Evolutionary conservation across 2,113 vertebrate species (phyloP).

Genomic region (Eubucco bourcierii): DNA sequence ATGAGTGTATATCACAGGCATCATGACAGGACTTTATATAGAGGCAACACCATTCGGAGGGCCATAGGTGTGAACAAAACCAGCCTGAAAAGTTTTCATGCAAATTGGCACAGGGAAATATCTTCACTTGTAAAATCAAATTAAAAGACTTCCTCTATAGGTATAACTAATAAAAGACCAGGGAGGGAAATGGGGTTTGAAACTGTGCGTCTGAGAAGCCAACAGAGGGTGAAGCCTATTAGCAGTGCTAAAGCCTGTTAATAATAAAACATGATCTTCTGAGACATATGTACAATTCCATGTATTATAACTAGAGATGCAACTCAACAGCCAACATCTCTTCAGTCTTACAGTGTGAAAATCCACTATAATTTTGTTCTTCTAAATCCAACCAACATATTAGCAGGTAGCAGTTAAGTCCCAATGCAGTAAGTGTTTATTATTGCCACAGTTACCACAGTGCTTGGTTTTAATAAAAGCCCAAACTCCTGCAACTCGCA

Average conservation of each 20-base stretch:
- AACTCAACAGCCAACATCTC: slow-evolving; percentile 57
- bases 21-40: background rate
- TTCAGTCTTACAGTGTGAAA: slow-evolving; percentile 51
- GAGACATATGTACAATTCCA: slow-evolving; percentile 38
- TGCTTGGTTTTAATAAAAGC: background rate
- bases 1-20: background rate
- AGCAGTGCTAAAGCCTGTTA: background rate
- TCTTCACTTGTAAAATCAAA: background rate
- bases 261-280: slow-evolving; percentile 54
- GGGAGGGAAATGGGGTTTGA: background rate
- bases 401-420: slow-evolving; percentile 40
- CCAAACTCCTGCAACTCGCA: background rate
- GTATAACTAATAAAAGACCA: background rate
- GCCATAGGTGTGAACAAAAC: background rate
- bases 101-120: background rate
- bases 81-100: background rate
- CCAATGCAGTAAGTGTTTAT: background rate
- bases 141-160: background rate
- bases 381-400: slow-evolving; percentile 14
- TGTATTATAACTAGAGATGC: slow-evolving; percentile 48
- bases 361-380: slow-evolving; percentile 47
- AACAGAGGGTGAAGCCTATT: background rate
- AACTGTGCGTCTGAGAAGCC: background rate
- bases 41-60: background rate
- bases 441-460: background rate